phyloP scores from a whole-genome alignment of 1,140 invertebrate genomes.

The Chironomus striatipennis region DNA sequence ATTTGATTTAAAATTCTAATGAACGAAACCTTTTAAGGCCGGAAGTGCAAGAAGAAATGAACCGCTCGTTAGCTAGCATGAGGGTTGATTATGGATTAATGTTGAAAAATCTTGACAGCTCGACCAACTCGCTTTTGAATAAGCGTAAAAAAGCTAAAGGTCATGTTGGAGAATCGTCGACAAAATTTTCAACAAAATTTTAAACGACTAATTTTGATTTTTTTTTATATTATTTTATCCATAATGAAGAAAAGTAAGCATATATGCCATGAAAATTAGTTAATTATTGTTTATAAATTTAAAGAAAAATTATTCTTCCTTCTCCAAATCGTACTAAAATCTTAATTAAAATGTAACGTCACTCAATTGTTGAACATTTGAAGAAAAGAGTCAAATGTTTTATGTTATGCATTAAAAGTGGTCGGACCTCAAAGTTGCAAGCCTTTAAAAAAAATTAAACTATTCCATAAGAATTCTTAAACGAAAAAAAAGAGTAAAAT shows the following conservation, averaged over 20 bases:
- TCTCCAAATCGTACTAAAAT: not conserved
- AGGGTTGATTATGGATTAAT: constrained; percentile 89
- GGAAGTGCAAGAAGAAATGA: constrained; percentile 98
- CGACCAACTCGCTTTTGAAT: constrained; percentile 83
- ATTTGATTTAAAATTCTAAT: not conserved
- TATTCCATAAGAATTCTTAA: too few relatives aligned
- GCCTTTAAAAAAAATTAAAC: too few relatives aligned
- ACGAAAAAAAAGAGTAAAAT: too few relatives aligned
- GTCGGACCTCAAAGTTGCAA: too few relatives aligned
- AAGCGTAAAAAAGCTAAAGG: constrained; percentile 49
- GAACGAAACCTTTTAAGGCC: constrained; percentile 37
- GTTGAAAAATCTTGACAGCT: constrained; percentile 81
- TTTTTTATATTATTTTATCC: too few relatives aligned
- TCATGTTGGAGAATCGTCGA: not conserved
- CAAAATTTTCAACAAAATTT: not conserved
- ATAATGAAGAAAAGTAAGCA: too few relatives aligned
- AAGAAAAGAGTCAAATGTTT: too few relatives aligned
- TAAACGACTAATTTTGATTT: not conserved
- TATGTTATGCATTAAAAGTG: too few relatives aligned
- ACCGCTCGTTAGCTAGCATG: constrained; percentile 91
- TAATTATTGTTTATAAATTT: too few relatives aligned
- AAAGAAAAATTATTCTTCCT: too few relatives aligned
- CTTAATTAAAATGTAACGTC: not conserved
- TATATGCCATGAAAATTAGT: too few relatives aligned
- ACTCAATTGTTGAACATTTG: not conserved